These are phyloP conservation scores for Drosophila carrolli DNA, from an alignment of 1,140 invertebrate genomes.

Conservation along the genomic window DNA sequence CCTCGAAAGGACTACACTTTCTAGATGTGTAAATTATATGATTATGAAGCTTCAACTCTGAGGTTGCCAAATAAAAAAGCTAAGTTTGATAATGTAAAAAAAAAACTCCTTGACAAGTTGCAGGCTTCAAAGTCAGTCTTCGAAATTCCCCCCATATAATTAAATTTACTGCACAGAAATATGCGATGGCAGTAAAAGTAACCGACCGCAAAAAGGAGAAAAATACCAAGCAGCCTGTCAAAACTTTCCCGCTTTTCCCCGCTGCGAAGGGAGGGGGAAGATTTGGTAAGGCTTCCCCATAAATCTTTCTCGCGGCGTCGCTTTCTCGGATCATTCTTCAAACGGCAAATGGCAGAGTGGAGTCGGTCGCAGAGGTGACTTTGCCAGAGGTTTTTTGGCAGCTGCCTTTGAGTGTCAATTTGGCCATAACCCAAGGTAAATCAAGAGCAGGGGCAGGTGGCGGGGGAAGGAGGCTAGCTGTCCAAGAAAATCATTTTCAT, in stretches of 20 bases:
- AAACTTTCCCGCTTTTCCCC: slow-evolving; percentile 42
- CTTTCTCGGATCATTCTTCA: slow-evolving; percentile 68
- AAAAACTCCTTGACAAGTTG: background rate
- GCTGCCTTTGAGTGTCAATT: slow-evolving; percentile 59
- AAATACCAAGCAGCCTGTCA: slow-evolving; percentile 16
- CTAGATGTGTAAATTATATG: too few relatives aligned
- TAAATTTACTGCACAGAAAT: slow-evolving; percentile 1
- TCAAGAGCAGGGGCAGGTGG: slow-evolving; percentile 20
- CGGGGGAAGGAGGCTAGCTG: slow-evolving; percentile 29
- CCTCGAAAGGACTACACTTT: too few relatives aligned
- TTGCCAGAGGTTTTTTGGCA: slow-evolving; percentile 33
- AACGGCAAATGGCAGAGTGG: slow-evolving; percentile 22
- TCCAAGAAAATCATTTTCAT: slow-evolving; percentile 55
- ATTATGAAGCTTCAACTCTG: too few relatives aligned
- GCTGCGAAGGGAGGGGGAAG: slow-evolving; percentile 12
- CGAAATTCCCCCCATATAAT: slow-evolving; percentile 11
- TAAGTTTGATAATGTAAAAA: too few relatives aligned
- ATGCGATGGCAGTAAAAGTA: slow-evolving; percentile 33
- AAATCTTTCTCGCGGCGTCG: slow-evolving; percentile 44
- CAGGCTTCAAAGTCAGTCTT: background rate
- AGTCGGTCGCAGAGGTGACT: slow-evolving; percentile 5
- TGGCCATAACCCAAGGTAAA: slow-evolving; percentile 45
- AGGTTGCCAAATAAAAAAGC: background rate
- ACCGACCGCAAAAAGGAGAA: slow-evolving; percentile 8
- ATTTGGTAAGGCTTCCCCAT: slow-evolving; percentile 43